These are phyloP conservation scores for Drosophila tani DNA, from an alignment of 1,140 invertebrate species.

Conservation along the genomic window DNA sequence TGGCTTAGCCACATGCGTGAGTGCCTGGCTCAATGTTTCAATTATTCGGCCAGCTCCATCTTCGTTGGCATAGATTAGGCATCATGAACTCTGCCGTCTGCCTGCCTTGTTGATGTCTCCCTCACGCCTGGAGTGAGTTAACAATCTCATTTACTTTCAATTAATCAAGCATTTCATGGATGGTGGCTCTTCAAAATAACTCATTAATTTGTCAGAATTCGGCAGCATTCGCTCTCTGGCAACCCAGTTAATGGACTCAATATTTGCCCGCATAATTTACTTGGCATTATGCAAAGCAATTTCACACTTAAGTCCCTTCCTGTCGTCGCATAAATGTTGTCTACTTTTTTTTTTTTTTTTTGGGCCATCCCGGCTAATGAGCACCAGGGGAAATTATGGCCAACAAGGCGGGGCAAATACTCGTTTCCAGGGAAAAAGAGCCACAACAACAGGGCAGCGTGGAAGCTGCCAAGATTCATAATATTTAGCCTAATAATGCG, in stretches of 20 bases:
- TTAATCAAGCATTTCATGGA: conserved; percentile 17
- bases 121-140: conserved; percentile 7
- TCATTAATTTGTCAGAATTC: conserved; percentile 14
- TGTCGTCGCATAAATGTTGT: conserved; percentile 61
- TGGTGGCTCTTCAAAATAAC: conserved; percentile 22
- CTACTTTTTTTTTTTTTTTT: conserved; percentile 24
- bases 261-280: conserved; percentile 73
- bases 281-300: conserved; percentile 72
- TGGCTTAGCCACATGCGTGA: conserved; percentile 49
- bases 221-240: not conserved
- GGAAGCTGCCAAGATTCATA: conserved; percentile 64
- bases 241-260: conserved; percentile 47
- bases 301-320: conserved; percentile 67
- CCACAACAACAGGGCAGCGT: conserved; percentile 13
- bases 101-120: conserved; percentile 9
- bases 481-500: conserved; percentile 64
- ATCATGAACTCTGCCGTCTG: conserved; percentile 6
- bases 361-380: conserved; percentile 60
- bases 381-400: conserved; percentile 71
- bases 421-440: not conserved
- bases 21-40: conserved; percentile 68
- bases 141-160: conserved; percentile 40
- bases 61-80: conserved; percentile 38
- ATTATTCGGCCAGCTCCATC: conserved; percentile 61
- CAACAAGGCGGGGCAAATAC: conserved; percentile 29